Percentiles rank a stretch among this genome's conserved stretches.
phyloP scores from a whole-genome alignment of 2,888 invertebrate species.

The Actias luna region DNA sequence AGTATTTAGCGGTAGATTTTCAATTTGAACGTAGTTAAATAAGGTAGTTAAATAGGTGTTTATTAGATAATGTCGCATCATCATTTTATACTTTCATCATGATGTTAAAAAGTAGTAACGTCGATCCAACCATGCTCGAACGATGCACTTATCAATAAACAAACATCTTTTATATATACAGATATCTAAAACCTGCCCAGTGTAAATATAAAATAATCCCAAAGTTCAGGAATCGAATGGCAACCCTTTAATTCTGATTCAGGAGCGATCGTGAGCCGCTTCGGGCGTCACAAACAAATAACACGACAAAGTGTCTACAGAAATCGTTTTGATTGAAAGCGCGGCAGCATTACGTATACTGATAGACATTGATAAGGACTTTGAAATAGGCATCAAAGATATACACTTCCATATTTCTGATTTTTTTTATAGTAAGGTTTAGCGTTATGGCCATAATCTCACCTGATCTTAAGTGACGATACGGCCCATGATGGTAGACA shows the following conservation, averaged over 20 bases:
- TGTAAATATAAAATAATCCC: not conserved
- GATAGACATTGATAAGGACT: slow-evolving; percentile 21
- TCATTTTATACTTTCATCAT: too few species aligned
- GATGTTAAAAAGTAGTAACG: too few species aligned
- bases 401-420: too few species aligned
- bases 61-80: too few species aligned
- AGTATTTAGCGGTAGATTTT: too few species aligned
- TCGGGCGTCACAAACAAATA: slow-evolving; percentile 68
- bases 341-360: slow-evolving; percentile 32
- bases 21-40: too few species aligned
- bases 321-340: slow-evolving; percentile 62
- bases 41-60: too few species aligned
- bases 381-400: slow-evolving; percentile 13
- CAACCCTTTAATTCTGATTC: slow-evolving; percentile 57
- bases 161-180: not conserved
- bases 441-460: too few species aligned
- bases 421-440: too few species aligned
- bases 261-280: slow-evolving; percentile 47
- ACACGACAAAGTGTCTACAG: slow-evolving; percentile 56
- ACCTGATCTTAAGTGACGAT: too few species aligned
- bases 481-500: too few species aligned
- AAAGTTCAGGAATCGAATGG: slow-evolving; percentile 13
- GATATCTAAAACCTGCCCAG: not conserved
- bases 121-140: too few species aligned
- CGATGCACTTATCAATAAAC: not conserved